These are phyloP conservation scores for Pachymerium ferrugineum DNA, from an alignment of 2,888 invertebrate species.

Conservation along the genomic window DNA sequence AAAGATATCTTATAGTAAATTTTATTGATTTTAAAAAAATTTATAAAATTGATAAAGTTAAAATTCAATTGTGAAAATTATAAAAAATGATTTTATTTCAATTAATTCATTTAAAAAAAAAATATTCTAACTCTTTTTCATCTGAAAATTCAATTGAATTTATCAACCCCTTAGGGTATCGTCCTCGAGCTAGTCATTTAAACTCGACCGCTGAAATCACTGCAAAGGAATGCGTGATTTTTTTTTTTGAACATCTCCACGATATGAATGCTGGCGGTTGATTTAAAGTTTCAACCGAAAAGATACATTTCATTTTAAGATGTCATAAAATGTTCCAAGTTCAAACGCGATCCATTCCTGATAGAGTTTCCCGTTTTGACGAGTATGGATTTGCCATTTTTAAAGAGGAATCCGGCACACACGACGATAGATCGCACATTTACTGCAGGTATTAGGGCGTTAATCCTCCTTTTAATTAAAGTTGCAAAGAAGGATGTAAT, in stretches of 20 bases:
- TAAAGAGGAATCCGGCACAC: not conserved
- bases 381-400: constrained; percentile 35
- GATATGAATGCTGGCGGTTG: too few relatives aligned
- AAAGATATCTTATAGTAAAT: too few relatives aligned
- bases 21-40: too few relatives aligned
- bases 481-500: not conserved
- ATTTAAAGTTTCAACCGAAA: constrained; percentile 2
- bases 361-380: constrained; percentile 28
- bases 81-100: too few relatives aligned
- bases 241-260: not conserved
- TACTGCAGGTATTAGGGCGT: not conserved
- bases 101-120: too few relatives aligned
- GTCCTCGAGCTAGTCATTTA: not conserved
- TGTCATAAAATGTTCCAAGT: constrained; percentile 5
- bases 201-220: not conserved
- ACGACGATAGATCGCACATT: not conserved
- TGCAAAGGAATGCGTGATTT: not conserved
- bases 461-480: not conserved
- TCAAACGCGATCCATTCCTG: constrained; percentile 6
- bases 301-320: not conserved
- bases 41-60: too few relatives aligned
- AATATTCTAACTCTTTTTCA: too few relatives aligned
- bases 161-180: too few relatives aligned
- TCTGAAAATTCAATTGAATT: too few relatives aligned
- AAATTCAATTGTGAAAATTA: too few relatives aligned